Evolutionary conservation across 2,113 vertebrate genomes (phyloP), one percentile per base, ranked within the genome.

Genomic region (Morone saxatilis): DNA sequence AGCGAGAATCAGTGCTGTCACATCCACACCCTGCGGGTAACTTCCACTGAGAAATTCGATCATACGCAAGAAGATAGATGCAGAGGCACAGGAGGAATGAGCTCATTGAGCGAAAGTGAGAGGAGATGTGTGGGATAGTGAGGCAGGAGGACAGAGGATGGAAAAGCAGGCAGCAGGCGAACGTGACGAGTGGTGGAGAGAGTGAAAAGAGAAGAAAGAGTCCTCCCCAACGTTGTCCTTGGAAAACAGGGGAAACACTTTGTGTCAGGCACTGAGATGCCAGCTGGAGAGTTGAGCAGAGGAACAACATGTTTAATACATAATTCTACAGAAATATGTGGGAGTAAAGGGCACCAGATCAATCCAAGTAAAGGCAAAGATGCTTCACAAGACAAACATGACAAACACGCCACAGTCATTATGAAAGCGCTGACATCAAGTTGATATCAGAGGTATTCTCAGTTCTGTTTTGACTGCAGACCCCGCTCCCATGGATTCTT

Each of bases 21-120:
- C 77, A 73, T 81, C 74, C 76, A 54, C 74, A 71, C 86, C 89
- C 78, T 22, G 78, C 63, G 75, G 87, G 81, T 22, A 86, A 83
- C 80, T 84, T 89, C 83, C 79, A 81, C 81, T 12, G 68, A 82
- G 85, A 84, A 82, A 81, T 69, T 67, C 20, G 56, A 85, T 89
- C 85, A 78, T 66, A 80, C 13, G 9, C 14, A 38, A 71, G 65
- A 50, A 75, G 36, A 53, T 68, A 60, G 88, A 76, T 76, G 85
- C 71, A 83, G 78, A 86, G 66, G 71, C 62, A 74, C 19, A 38
- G 65, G 72, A 82, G 82, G 79, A 66, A 78, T 81, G 68, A 77
- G 80, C 77, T 83, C 80, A 86, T 68, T 85, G 51, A 76, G 63
- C 11, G 71, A 67, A 68, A 68, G 67, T 41, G 84, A 79, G 85